Conservation (phyloP, 1,140 invertebrate species). For the Penaeus chinensis region DNA sequence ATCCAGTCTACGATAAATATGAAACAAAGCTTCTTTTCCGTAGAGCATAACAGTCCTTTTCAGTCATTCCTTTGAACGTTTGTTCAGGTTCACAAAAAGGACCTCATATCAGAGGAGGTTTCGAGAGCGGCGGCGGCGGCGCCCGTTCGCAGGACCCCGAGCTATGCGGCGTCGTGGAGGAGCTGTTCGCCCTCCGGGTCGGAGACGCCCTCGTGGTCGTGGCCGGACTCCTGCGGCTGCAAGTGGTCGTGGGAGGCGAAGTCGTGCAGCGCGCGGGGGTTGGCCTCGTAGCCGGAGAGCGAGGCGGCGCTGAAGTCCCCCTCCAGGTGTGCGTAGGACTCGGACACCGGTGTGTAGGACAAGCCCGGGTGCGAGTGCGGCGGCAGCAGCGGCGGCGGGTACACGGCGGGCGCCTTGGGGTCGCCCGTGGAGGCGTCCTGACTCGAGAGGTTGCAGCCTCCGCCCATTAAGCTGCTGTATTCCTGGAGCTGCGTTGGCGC, state of each 20-base stretch:
- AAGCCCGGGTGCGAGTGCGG: conserved; percentile 18
- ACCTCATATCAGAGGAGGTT: not conserved
- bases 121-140: not conserved
- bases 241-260: conserved; percentile 29
- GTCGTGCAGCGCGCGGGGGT: conserved; percentile 9
- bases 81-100: conserved; percentile 29
- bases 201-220: conserved; percentile 45
- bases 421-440: conserved; percentile 11
- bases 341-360: conserved; percentile 32
- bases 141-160: not conserved
- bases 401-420: conserved; percentile 29
- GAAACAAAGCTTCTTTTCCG: conserved; percentile 5
- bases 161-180: conserved; percentile 46
- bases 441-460: conserved; percentile 30
- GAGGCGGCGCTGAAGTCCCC: conserved; percentile 34
- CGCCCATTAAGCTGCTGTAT: conserved; percentile 38
- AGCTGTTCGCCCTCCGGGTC: conserved; percentile 38
- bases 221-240: conserved; percentile 21
- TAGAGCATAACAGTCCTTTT: conserved; percentile 24
- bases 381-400: conserved; percentile 26
- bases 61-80: conserved; percentile 16
- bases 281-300: conserved; percentile 37
- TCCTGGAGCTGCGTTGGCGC: conserved; percentile 37
- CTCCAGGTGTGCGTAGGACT: conserved; percentile 45
- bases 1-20: not conserved